phyloP scores from a whole-genome alignment of 2,888 invertebrate genomes.

The Athalia rosae region DNA sequence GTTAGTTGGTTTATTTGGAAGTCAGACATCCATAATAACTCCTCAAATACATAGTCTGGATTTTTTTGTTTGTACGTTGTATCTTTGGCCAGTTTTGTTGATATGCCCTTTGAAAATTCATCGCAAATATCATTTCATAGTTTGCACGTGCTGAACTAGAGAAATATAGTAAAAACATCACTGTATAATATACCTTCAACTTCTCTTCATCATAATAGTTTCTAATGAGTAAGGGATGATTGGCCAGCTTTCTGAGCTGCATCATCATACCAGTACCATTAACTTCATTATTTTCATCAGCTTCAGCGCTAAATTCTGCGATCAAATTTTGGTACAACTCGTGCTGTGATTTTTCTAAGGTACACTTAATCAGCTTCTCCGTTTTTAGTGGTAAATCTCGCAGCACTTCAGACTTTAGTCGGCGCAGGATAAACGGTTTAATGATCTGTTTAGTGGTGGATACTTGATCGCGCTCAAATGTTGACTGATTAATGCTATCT shows the following conservation, averaged over 20 bases:
- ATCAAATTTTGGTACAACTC: constrained; percentile 85
- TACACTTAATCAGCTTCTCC: constrained; percentile 80
- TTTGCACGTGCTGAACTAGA: neutral
- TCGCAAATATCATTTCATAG: neutral
- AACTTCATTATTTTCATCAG: constrained; percentile 60
- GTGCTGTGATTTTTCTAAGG: constrained; percentile 84
- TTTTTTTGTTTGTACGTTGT: constrained; percentile 85
- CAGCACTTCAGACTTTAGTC: constrained; percentile 91
- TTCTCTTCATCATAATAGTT: constrained; percentile 82
- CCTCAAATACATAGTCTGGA: constrained; percentile 88
- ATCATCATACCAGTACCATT: constrained; percentile 83
- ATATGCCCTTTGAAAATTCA: constrained; percentile 76
- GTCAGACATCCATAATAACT: constrained; percentile 91
- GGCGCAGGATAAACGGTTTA: constrained; percentile 94
- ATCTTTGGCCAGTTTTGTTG: constrained; percentile 81
- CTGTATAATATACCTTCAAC: constrained; percentile 66
- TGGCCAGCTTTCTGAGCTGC: constrained; percentile 94
- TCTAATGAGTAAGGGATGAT: constrained; percentile 92
- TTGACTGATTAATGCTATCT: constrained; percentile 78
- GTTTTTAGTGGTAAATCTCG: constrained; percentile 90
- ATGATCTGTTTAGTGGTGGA: constrained; percentile 96
- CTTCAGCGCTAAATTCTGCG: constrained; percentile 68
- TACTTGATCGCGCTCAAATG: constrained; percentile 94
- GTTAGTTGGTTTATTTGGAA: constrained; percentile 92
- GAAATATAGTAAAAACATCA: neutral